Base-by-base conservation (phyloP, 2,888 invertebrate species). In the Cheilosia variabilis region DNA sequence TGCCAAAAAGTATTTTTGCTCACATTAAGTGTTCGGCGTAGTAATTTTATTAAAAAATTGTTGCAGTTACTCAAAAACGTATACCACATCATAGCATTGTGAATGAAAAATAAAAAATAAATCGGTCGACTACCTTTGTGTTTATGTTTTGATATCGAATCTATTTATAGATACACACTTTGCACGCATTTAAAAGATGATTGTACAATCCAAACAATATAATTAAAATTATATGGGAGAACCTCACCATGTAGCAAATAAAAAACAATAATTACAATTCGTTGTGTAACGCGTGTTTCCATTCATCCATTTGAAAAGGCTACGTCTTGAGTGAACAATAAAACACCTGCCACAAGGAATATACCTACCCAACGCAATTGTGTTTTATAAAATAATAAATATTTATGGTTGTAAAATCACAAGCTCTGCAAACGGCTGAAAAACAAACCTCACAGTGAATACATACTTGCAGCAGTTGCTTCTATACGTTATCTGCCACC, bases 61-160 rank as follows among this genome's bases (percentile, higher is more conserved):
- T 52, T 52, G 41, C 27, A 66, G 34, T 41, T 66, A 0, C n/a
- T 24, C 24, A 9, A 9, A 9, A 47, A 47, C 17, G 45, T 19
- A 9, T 47, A 9, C 9, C 9, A 7, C 6, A 43, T 24, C 31
- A 37, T 2, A 24, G 17, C 1, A 31, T 15, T n/a, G 47, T 57
- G 15, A 45, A 45, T 57, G 27, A 58, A 6, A 22, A n/a, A 34
- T 37, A 55, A 6, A 31, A 6, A 50, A 65, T 37, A 57, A 75
- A 75, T 58, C 27, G 75, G 65, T 66, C 75, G 65, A 58, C n/a
- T 27, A 75, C 65, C 65, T 65, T 47, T 45, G 17, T 22, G 17
- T 24, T 50, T 10, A 50, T 52, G 45, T 43, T 55, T 22, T 57
- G 19, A 22, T 19, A 10, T 22, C 0, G 7, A 37, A 45, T 37